These are phyloP conservation scores for Episyrphus balteatus DNA, from an alignment of 1,140 invertebrate species.

Conservation along the genomic window DNA sequence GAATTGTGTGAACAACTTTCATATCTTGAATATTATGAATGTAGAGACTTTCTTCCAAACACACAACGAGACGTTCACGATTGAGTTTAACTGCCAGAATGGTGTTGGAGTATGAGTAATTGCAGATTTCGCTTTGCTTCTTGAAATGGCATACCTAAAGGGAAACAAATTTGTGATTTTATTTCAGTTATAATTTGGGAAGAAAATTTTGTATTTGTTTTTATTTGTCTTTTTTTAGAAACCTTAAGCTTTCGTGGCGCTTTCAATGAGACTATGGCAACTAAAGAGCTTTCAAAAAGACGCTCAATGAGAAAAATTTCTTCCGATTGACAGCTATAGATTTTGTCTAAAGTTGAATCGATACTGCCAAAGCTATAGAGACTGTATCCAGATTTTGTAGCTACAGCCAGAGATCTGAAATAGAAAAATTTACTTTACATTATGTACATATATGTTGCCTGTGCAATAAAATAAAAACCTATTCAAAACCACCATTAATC, in stretches of 20 bases:
- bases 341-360: slow-evolving; percentile 71
- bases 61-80: slow-evolving; percentile 87
- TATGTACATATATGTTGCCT: no score
- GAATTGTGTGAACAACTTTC: slow-evolving; percentile 96
- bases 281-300: slow-evolving; percentile 91
- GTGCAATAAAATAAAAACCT: no score
- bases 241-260: slow-evolving; percentile 81
- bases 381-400: slow-evolving; percentile 77
- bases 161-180: neutral
- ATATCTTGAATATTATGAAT: slow-evolving; percentile 99
- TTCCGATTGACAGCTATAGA: slow-evolving; percentile 52
- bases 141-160: slow-evolving; percentile 86
- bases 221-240: neutral
- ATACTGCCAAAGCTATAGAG: slow-evolving; percentile 75
- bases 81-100: slow-evolving; percentile 95
- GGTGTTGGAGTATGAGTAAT: slow-evolving; percentile 95
- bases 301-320: slow-evolving; percentile 92
- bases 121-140: slow-evolving; percentile 96
- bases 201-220: neutral
- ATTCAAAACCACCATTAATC: slow-evolving; percentile 4
- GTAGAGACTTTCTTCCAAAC: slow-evolving; percentile 93
- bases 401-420: slow-evolving; percentile 81
- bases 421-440: no score
- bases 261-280: slow-evolving; percentile 85
- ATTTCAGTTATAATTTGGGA: neutral